Base-by-base conservation (phyloP, 2,888 invertebrate genomes). In the Mesorhabditis spiculigera region DNA sequence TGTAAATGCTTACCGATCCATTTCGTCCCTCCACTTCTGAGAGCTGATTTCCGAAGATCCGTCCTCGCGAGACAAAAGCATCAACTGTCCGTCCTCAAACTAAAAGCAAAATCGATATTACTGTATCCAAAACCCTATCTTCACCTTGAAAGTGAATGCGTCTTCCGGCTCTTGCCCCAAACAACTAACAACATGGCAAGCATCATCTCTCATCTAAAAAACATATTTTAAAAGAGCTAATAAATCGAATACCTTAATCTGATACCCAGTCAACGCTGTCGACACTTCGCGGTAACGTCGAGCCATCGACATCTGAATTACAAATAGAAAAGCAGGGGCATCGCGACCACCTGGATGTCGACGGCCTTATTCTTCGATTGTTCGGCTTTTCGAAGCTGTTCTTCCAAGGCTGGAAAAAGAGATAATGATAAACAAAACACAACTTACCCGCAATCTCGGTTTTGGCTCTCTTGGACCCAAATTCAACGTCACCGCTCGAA, bases 201-300 rank as follows among this genome's bases (percentile, higher is more conserved):
- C 58, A 13, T 50, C 58, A 50, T 50, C 58, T 50, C 58, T 10
- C 58, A 50, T 50, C 58, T 50, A n/a, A 50, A 50, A 13, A 13
- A 13, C 58, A 50, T 10, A 50, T 50, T 50, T 50, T 13, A n/a
- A 28, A 28, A 28, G 28, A 28, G 28, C 28, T 28, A 28, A 28
- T 28, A 28, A 28, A 28, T 28, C 28, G 28, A 28, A 50, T 50
- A 77, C 64, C 50, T 78, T 78, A 66, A 78, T 71, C 63, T 78
- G 75, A 10, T 72, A 74, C 10, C 78, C 78, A 6, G 77, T 77
- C 41, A 78, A 63, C 10, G 73, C 75, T 16, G 75, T 67, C 6
- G 73, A 72, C 10, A 73, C 67, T 68, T 75, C 74, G 10, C 78
- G 72, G 63, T 61, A 73, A 69, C 4, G 4, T 5, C 28, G 28